These are phyloP conservation scores for Pherbina coryleti DNA, from an alignment of 2,888 invertebrate genomes.

Conservation along the genomic window DNA sequence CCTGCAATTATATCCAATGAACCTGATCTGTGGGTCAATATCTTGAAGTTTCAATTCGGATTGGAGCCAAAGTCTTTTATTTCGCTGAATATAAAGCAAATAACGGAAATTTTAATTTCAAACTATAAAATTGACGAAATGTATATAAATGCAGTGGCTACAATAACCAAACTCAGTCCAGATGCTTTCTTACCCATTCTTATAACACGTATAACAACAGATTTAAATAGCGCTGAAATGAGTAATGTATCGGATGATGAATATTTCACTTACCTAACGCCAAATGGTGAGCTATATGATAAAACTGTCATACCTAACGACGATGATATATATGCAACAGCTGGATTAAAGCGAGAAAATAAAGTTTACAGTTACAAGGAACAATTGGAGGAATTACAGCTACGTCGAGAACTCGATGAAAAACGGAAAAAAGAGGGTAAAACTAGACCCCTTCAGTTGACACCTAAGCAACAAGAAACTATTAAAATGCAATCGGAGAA, in stretches of 20 bases:
- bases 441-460: conserved; percentile 78
- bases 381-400: conserved; percentile 93
- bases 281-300: conserved; percentile 92
- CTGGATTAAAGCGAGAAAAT: conserved; percentile 90
- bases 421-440: conserved; percentile 86
- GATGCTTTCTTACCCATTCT: conserved; percentile 77
- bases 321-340: conserved; percentile 64
- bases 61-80: conserved; percentile 72
- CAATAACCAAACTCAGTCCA: conserved; percentile 76
- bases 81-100: conserved; percentile 72
- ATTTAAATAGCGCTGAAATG: conserved; percentile 77
- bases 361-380: conserved; percentile 97
- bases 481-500: conserved; percentile 88
- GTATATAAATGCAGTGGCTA: conserved; percentile 80
- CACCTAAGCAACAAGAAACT: conserved; percentile 93
- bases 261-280: conserved; percentile 84
- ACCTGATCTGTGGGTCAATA: conserved; percentile 78
- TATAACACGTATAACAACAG: conserved; percentile 73
- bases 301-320: conserved; percentile 79
- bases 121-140: conserved; percentile 72
- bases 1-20: conserved; percentile 75
- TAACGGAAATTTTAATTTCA: conserved; percentile 76
- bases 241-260: conserved; percentile 82
- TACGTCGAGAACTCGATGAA: conserved; percentile 92
- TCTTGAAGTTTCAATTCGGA: conserved; percentile 70